A percentile compares a stretch with the other conserved stretches of the same genome.
Evolutionary conservation across 2,888 invertebrate species (phyloP).

Genomic region (Autographa gamma): DNA sequence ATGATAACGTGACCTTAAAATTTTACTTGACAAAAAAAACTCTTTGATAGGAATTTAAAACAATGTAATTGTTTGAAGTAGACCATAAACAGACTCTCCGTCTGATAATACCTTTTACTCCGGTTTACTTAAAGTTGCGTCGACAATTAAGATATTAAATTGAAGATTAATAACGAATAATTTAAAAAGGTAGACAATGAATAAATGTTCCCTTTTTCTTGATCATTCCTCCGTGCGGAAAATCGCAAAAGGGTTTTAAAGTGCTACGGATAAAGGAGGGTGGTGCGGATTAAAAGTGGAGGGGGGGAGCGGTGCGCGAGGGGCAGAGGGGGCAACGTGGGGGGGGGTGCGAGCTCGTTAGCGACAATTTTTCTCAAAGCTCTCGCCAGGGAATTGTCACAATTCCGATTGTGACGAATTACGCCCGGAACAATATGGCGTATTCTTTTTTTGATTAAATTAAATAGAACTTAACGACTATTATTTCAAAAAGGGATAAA

Average conservation of each 20-base stretch:
- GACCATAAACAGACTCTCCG: neutral
- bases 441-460: constrained; percentile 75
- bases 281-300: constrained; percentile 81
- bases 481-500: constrained; percentile 27
- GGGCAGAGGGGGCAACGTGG: constrained; percentile 37
- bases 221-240: constrained; percentile 81
- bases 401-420: constrained; percentile 88
- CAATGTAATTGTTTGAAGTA: neutral
- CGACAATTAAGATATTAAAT: constrained; percentile 58
- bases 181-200: constrained; percentile 71
- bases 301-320: constrained; percentile 53
- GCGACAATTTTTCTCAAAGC: constrained; percentile 88
- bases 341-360: constrained; percentile 81
- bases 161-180: constrained; percentile 59
- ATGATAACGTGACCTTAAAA: no score
- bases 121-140: constrained; percentile 23
- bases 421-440: constrained; percentile 77
- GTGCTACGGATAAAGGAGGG: constrained; percentile 80
- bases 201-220: constrained; percentile 79
- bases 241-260: constrained; percentile 87
- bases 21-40: no score
- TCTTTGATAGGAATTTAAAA: neutral
- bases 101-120: constrained; percentile 19
- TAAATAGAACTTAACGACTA: constrained; percentile 67
- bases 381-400: constrained; percentile 84